Percentiles rank a stretch among this genome's conserved stretches.
Evolutionary conservation across 2,888 invertebrate species (phyloP).

Genomic region (Acrobeloides nanus): DNA sequence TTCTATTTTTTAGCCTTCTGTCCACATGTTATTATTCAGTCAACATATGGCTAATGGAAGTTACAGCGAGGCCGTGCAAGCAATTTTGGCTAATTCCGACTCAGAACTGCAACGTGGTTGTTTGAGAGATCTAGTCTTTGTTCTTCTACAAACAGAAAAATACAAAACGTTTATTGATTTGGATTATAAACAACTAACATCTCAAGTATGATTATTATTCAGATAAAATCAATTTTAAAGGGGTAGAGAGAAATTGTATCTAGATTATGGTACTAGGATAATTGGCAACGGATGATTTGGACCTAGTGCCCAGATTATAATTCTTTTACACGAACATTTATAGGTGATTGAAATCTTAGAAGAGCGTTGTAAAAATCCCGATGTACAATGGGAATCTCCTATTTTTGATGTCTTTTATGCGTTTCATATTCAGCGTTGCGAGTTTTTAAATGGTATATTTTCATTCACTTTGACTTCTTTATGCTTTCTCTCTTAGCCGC

Average conservation of each 20-base stretch:
- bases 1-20: constrained; percentile 15
- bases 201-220: too few relatives aligned
- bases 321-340: too few relatives aligned
- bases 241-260: too few relatives aligned
- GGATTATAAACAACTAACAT: constrained; percentile 15
- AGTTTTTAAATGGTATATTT: constrained; percentile 17
- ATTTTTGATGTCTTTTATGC: constrained; percentile 22
- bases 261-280: too few relatives aligned
- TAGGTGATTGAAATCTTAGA: constrained; percentile 25
- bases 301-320: too few relatives aligned
- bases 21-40: constrained; percentile 38
- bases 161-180: constrained; percentile 12
- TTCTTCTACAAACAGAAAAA: constrained; percentile 14
- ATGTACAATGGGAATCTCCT: constrained; percentile 4
- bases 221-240: too few relatives aligned
- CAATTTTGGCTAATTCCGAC: constrained; percentile 21
- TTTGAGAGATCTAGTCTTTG: constrained; percentile 17
- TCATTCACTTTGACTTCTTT: background rate
- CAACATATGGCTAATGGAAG: constrained; percentile 25
- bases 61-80: constrained; percentile 32
- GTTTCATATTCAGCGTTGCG: constrained; percentile 25
- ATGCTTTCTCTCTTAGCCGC: constrained; percentile 24
- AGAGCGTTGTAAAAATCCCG: constrained; percentile 11
- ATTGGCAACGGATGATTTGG: too few relatives aligned
- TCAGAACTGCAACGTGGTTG: constrained; percentile 13